A percentile compares a stretch with the other conserved stretches of the same genome.
Conservation (phyloP, 2,797 vertebrate species). For the Petrocephalus schoutedeni region DNA sequence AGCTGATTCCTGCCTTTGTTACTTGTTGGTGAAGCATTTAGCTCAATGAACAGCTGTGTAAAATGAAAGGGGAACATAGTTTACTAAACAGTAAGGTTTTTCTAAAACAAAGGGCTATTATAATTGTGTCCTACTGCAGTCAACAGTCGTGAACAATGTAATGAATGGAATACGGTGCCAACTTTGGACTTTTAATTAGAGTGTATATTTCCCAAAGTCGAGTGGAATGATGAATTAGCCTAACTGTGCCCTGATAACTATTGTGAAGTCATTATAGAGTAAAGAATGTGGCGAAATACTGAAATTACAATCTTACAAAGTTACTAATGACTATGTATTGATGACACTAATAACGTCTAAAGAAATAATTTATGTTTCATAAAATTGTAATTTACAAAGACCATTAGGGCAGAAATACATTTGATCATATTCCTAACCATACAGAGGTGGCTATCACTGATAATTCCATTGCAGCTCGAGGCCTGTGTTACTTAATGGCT, state of each 20-base stretch:
- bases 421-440: neutral
- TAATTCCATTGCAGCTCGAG: neutral
- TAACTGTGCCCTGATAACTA: constrained; percentile 16
- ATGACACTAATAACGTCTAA: constrained; percentile 17
- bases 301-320: constrained; percentile 16
- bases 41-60: neutral
- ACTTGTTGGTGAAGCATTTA: neutral
- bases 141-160: neutral
- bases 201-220: neutral
- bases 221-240: constrained; percentile 1
- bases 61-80: neutral
- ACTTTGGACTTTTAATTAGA: neutral
- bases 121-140: neutral
- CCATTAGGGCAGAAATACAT: neutral
- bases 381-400: constrained; percentile 7
- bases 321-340: constrained; percentile 6
- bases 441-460: neutral
- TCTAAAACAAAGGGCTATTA: neutral
- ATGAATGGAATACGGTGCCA: neutral
- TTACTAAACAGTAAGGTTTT: neutral
- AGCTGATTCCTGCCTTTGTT: neutral
- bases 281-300: neutral
- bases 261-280: constrained; percentile 15
- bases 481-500: neutral
- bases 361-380: constrained; percentile 14